Base-by-base conservation (phyloP, 2,888 invertebrate species). In the Zaprionus bogoriensis region DNA sequence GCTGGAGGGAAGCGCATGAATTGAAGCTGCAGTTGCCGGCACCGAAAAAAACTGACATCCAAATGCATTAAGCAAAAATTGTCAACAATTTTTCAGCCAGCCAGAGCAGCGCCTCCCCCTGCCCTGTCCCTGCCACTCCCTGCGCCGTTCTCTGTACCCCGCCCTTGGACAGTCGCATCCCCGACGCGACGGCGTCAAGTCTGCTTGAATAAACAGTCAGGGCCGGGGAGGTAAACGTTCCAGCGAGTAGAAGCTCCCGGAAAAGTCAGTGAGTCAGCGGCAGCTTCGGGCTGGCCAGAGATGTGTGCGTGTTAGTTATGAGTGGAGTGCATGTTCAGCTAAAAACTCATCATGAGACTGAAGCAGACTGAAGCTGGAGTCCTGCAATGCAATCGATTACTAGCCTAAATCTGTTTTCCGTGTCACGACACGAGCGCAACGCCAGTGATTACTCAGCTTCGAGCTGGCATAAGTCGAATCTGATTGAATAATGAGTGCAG, bases 1-100 rank as follows among this genome's bases (percentile, higher is more conserved):
- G 66, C 45, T 67, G 60, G 17, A 41, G 46, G 48, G 42, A 59
- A 48, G 50, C 73, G 28, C 39, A 59, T 54, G 38, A 62, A 76
- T 67, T 57, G 51, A 42, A 59, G 30, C 62, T 60, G 41, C 30
- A 63, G 28, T 68, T 52, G 32, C 45, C 48, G 48, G n/a, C 61
- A 67, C 54, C 65, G 14, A 63, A 64, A 72, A 59, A 23, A 62
- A 53, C 70, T 74, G 72, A 71, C 82, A 84, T 64, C 78, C 74
- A 80, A 81, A 81, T 87, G 82, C 80, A 87, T 87, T 81, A 87
- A 80, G 82, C 82, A 84, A 81, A 84, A 80, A 80, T 80, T 87
- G 78, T 87, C 80, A 81, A 81, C 87, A 87, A 87, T 84, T 87
- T 84, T 84, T 81, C 77, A 74, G 60, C 39, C 74, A 60, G 51